These are phyloP conservation scores for Ibycter americanus DNA, from an alignment of 2,797 vertebrate species.

Conservation along the genomic window DNA sequence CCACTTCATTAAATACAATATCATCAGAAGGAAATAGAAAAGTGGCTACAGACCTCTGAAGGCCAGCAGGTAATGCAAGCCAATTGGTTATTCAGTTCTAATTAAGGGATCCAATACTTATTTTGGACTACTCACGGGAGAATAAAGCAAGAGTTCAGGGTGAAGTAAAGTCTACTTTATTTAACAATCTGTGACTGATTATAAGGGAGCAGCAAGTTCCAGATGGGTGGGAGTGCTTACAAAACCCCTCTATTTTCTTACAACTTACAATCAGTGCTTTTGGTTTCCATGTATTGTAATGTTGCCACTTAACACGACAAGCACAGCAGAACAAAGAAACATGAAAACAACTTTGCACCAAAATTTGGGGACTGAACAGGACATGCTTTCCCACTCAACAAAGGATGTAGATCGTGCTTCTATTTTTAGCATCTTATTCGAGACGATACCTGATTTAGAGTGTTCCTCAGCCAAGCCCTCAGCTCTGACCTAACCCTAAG, in stretches of 20 bases:
- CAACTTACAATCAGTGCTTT: conserved; percentile 53
- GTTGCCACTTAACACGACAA: background rate
- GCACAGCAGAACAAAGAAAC: conserved; percentile 37
- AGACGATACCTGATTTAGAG: background rate
- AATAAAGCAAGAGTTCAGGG: conserved; percentile 47
- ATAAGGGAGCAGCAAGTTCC: conserved; percentile 65
- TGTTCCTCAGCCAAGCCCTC: background rate
- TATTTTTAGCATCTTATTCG: conserved; percentile 37
- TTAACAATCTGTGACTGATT: conserved; percentile 67
- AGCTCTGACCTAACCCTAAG: conserved; percentile 5
- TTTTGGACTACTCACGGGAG: conserved; percentile 32
- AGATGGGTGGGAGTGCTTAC: conserved; percentile 61
- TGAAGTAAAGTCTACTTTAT: conserved; percentile 49
- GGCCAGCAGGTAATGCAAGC: conserved; percentile 58
- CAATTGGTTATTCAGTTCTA: conserved; percentile 58
- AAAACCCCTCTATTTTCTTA: conserved; percentile 51
- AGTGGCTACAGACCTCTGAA: conserved; percentile 40
- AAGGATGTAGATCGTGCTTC: background rate
- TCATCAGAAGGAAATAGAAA: conserved; percentile 33
- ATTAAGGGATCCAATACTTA: conserved; percentile 54
- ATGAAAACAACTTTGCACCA: conserved; percentile 18
- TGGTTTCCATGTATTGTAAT: conserved; percentile 17
- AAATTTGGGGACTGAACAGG: conserved; percentile 23
- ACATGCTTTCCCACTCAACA: conserved; percentile 7
- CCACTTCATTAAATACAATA: conserved; percentile 1